Evolutionary conservation across 1,140 invertebrate species (phyloP).

Genomic region (Dendrolimus punctatus): DNA sequence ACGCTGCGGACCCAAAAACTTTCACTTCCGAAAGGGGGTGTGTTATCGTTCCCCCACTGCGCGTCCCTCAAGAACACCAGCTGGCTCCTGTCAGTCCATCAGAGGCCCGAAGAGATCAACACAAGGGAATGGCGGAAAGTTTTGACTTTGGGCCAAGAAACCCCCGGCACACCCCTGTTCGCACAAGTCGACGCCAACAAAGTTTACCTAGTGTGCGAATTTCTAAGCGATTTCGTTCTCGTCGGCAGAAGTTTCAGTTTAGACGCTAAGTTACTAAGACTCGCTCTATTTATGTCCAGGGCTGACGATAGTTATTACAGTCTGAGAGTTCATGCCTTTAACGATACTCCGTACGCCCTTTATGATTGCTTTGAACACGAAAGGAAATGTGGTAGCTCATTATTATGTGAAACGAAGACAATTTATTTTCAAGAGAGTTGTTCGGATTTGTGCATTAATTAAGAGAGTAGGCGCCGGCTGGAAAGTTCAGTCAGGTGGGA

Average conservation of each 20-base stretch:
- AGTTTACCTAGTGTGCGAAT: conserved; percentile 92
- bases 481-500: conserved; percentile 86
- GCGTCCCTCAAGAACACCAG: conserved; percentile 80
- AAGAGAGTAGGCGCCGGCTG: conserved; percentile 77
- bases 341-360: conserved; percentile 91
- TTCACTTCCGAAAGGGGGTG: conserved; percentile 89
- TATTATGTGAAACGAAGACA: conserved; percentile 90
- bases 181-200: conserved; percentile 90
- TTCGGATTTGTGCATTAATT: conserved; percentile 84
- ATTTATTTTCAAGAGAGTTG: conserved; percentile 92
- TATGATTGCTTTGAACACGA: conserved; percentile 86
- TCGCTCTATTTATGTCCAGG: conserved; percentile 87
- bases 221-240: conserved; percentile 88
- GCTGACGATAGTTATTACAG: conserved; percentile 71
- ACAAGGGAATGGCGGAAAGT: conserved; percentile 81
- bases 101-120: conserved; percentile 72
- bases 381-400: conserved; percentile 83
- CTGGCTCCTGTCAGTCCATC: conserved; percentile 87
- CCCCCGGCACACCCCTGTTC: conserved; percentile 94
- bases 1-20: conserved; percentile 84
- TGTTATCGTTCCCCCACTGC: conserved; percentile 94
- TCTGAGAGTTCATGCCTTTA: conserved; percentile 82
- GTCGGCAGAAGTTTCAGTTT: conserved; percentile 83
- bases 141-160: conserved; percentile 93
- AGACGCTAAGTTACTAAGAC: conserved; percentile 82